A percentile compares a stretch with the other conserved stretches of the same genome.
Evolutionary conservation across 2,797 vertebrate genomes (phyloP).

Genomic region (Luscinia megarhynchos): DNA sequence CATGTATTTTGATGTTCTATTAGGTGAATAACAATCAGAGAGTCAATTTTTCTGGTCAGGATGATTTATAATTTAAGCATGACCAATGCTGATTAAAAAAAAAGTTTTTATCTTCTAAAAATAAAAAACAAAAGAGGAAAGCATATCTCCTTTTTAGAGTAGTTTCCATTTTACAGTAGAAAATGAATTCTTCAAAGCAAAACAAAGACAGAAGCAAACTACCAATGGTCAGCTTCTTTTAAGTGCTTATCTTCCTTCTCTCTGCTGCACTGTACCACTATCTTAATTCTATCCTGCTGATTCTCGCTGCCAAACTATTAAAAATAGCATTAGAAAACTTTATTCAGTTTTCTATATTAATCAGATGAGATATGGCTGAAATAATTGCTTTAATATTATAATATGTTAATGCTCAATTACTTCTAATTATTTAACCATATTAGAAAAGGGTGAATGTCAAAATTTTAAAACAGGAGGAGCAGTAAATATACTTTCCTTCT

Average conservation of each 20-base stretch:
- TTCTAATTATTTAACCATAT: background rate
- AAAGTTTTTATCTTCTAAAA: background rate
- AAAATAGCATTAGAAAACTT: background rate
- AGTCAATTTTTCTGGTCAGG: background rate
- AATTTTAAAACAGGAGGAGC: background rate
- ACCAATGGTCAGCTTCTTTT: background rate
- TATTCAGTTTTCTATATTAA: background rate
- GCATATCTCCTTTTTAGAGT: background rate
- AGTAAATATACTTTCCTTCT: background rate
- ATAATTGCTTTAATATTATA: background rate
- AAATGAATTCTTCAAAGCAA: background rate
- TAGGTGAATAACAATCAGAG: background rate
- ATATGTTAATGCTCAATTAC: background rate
- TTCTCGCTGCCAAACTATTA: background rate
- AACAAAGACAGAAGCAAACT: background rate
- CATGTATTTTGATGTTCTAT: background rate
- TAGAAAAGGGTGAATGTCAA: background rate
- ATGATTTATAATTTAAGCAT: background rate
- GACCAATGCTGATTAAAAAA: background rate
- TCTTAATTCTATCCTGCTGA: background rate
- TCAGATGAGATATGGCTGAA: background rate
- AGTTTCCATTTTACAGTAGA: background rate
- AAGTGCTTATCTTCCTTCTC: background rate
- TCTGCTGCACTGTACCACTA: fast-evolving
- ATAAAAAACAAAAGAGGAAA: background rate